Evolutionary conservation across 2,888 invertebrate species (phyloP).

Genomic region (Drosophila quasianomalipes): DNA sequence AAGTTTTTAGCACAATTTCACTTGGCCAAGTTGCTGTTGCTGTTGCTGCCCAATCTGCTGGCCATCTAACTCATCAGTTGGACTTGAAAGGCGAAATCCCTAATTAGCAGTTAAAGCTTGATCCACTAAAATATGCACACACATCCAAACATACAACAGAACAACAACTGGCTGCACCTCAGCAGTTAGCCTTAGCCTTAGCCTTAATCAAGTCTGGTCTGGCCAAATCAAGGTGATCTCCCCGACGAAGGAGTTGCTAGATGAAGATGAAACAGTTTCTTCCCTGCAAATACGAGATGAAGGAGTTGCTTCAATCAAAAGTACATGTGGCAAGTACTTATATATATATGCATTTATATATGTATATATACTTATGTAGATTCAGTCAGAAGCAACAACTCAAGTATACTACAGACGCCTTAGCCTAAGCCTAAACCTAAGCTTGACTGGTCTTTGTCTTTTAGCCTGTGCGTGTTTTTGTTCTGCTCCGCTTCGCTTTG

Average conservation of each 20-base stretch:
- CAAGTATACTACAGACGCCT: neutral
- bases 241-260: neutral
- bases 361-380: neutral
- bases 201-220: neutral
- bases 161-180: neutral
- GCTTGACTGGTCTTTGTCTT: slow-evolving; percentile 21
- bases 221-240: neutral
- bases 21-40: slow-evolving; percentile 30
- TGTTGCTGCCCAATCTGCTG: slow-evolving; percentile 3
- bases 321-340: too few relatives aligned
- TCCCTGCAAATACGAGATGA: neutral
- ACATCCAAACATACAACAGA: neutral
- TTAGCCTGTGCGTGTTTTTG: slow-evolving; percentile 31
- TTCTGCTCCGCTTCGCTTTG: slow-evolving; percentile 3
- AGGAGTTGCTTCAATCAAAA: too few relatives aligned
- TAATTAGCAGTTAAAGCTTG: slow-evolving; percentile 23
- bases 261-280: too few relatives aligned
- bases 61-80: slow-evolving; percentile 15
- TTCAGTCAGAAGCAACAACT: neutral
- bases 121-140: neutral
- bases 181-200: neutral
- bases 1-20: slow-evolving; percentile 65
- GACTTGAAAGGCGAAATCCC: slow-evolving; percentile 9
- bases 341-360: neutral
- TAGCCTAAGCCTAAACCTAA: neutral